Evolutionary conservation across 2,888 invertebrate species (phyloP).

Genomic region (Automeris io): DNA sequence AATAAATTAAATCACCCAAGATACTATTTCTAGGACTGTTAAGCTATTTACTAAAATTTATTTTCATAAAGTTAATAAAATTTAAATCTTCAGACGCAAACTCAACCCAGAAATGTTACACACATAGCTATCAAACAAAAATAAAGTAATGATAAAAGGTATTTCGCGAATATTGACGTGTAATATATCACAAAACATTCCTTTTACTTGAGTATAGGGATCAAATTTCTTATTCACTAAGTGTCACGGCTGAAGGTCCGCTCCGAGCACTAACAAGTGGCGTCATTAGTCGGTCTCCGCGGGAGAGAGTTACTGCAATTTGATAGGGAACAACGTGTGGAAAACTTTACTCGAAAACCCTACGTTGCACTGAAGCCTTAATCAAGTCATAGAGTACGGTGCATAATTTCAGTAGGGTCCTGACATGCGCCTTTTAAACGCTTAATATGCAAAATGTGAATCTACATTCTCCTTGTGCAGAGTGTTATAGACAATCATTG

Average conservation of each 20-base stretch:
- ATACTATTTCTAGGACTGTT: too few relatives aligned
- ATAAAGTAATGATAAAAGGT: too few relatives aligned
- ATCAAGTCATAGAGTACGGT: constrained; percentile 42
- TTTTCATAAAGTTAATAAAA: too few relatives aligned
- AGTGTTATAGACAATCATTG: too few relatives aligned
- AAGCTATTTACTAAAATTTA: too few relatives aligned
- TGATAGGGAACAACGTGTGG: constrained; percentile 71
- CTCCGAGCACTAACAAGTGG: constrained; percentile 73
- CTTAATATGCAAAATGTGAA: not conserved
- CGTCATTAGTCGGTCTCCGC: constrained; percentile 62
- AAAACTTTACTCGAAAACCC: constrained; percentile 68
- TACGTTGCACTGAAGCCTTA: constrained; percentile 38
- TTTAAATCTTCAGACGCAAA: too few relatives aligned
- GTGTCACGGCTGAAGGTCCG: constrained; percentile 69
- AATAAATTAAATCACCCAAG: too few relatives aligned
- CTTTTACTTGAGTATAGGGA: constrained; percentile 22
- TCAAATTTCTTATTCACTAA: constrained; percentile 72
- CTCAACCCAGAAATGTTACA: not conserved
- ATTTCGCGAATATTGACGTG: not conserved
- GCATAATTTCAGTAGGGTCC: constrained; percentile 16
- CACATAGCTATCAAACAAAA: too few relatives aligned
- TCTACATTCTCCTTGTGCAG: too few relatives aligned
- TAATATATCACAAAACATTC: not conserved
- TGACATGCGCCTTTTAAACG: not conserved
- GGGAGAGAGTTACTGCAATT: constrained; percentile 45